Percentiles rank a stretch among this genome's conserved stretches.
Evolutionary conservation across 2,797 vertebrate species (phyloP).

Genomic region (Anas bernieri): DNA sequence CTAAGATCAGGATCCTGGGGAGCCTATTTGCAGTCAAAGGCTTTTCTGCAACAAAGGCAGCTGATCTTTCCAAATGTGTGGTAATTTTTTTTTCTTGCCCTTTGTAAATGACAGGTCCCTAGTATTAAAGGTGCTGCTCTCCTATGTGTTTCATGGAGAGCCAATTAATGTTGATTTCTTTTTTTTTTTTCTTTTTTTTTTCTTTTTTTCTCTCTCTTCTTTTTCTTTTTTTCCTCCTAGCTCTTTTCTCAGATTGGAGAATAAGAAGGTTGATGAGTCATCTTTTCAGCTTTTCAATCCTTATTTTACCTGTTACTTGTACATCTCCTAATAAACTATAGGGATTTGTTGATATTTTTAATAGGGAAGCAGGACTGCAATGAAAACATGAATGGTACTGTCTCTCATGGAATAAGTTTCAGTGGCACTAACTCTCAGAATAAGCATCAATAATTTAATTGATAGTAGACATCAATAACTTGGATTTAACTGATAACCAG

Average conservation of each 20-base stretch:
- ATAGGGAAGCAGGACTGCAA: not conserved
- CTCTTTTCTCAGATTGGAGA: not conserved
- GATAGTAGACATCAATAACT: not conserved
- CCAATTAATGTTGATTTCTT: not conserved
- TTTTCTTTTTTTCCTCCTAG: not conserved
- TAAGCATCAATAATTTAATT: not conserved
- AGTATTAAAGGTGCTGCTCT: not conserved
- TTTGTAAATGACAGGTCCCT: not conserved
- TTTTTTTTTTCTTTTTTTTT: no score
- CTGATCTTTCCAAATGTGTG: not conserved
- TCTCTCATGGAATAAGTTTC: not conserved
- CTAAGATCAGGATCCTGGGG: not conserved
- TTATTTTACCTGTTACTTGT: not conserved
- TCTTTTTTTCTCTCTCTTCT: not conserved
- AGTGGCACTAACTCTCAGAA: not conserved
- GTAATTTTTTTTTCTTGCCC: not conserved
- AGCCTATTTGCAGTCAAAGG: not conserved
- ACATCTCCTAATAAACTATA: not conserved
- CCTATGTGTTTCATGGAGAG: not conserved
- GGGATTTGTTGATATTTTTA: not conserved
- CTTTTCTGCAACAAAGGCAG: constrained; percentile 19
- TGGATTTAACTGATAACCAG: not conserved
- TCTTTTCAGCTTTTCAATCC: not conserved
- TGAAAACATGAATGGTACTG: not conserved
- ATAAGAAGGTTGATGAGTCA: not conserved